Base-by-base conservation (phyloP, 2,113 vertebrate genomes). In the Phrynocephalus versicolor region DNA sequence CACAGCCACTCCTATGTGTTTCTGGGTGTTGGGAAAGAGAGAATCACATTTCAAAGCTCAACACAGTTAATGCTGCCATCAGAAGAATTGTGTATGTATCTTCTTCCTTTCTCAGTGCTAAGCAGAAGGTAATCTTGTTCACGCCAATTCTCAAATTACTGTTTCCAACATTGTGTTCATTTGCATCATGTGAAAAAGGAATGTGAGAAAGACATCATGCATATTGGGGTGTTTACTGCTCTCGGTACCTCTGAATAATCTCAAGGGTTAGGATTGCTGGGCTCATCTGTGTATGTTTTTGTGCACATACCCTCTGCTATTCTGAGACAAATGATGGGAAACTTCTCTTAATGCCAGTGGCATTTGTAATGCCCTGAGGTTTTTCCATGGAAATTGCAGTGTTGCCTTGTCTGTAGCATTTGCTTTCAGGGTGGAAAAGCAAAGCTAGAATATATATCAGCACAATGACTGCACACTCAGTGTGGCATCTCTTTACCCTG, bases 361-460 rank as follows among this genome's bases (percentile, higher is more conserved):
- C 69, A 67, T 83, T 88, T 85, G 72, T 85, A 71, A 89, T 77
- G 35, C 67, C 84, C 69, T 62, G 0, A 0, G 1, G 5, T 60
- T 14, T 67, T 4, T 6, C n/a, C 67, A 7, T 37, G 41, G 35
- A 84, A 89, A 85, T 55, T 1, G 30, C 3, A 87, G 58, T 12
- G 12, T n/a, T 79, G 69, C 55, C 8, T 71, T 81, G 41, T 62
- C 23, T 27, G 3, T 19, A 65, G 1, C 80, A 84, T 83, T 81
- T 80, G 60, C 1, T 79, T 51, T 41, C 3, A n/a, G 25, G 21
- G 37, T 51, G 23, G 37, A 79, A n/a, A 79, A 73, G 1, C 5
- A 0, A 51, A 79, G 55, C 65, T 78, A 72, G n/a, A 79, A 62
- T 78, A 51, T 78, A 51, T 51, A 86, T 73, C 89, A 55, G 45